Evolutionary conservation across 2,888 invertebrate genomes (phyloP), one percentile per base, ranked within the genome.

Genomic region (Mycogona germanica): DNA sequence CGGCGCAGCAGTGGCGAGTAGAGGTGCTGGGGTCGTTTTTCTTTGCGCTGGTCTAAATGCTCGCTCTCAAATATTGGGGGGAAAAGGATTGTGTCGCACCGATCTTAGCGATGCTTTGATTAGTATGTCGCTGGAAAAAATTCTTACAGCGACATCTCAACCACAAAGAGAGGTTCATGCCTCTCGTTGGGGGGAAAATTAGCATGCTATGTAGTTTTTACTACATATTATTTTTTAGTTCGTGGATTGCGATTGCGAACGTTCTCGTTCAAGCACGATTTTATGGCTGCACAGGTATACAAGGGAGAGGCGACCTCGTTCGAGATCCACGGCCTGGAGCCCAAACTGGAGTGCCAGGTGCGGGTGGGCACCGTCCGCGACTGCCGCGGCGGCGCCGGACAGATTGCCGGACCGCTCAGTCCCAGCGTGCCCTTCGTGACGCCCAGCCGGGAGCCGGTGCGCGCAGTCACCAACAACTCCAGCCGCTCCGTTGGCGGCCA

Each of bases 361-460:
- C 79, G 88, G 53, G 86, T 89, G 59, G 82, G 83, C 71, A 81
- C 83, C 28, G 78, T 87, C 63, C 78, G 89, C 46, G 69, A 76
- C 53, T 73, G 76, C 62, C 72, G 72, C 50, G 76, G 77, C 38
- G 73, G 72, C 26, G 58, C 61, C 2, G 68, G 60, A 42, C 76
- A 77, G 63, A 74, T 85, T 61, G 70, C 76, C 56, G 83, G 87
- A 57, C 79, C 84, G 58, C 82, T 78, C 72, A 84, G 87, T 59
- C 76, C 78, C 51, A 69, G 77, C 48, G 70, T 79, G 62, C 76
- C 77, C 53, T 76, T 84, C 66, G 71, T 75, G 49, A 78, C 75
- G 41, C 67, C 63, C 44, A 62, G 65, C 56, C 64, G 66, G 25
- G 64, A 65, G 55, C 65, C 2, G 53, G 61, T 21, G 55, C 42